Evolutionary conservation across 2,113 vertebrate genomes (phyloP).

Genomic region (Pachyramphus minor): DNA sequence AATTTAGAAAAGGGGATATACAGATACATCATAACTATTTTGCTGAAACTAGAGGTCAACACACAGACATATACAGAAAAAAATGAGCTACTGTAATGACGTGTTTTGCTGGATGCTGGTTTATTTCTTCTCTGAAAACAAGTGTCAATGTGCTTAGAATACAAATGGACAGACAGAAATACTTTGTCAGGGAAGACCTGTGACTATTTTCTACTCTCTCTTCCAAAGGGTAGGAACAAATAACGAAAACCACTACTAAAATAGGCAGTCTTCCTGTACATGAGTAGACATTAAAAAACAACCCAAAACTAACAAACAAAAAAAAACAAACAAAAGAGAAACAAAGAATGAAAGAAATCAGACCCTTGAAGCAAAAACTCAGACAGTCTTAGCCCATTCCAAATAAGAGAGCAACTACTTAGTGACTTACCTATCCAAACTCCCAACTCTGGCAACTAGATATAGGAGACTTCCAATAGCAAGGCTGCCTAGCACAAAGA

Average conservation of each 20-base stretch:
- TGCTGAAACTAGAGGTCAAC: conserved; percentile 55
- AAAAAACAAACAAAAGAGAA: background rate
- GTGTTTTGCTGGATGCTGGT: conserved; percentile 42
- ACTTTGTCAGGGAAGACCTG: background rate
- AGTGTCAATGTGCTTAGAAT: conserved; percentile 21
- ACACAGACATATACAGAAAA: conserved; percentile 15
- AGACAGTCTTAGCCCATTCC: background rate
- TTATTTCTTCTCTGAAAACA: conserved; percentile 57
- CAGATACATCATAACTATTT: conserved; percentile 49
- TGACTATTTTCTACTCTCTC: background rate
- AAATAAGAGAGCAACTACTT: background rate
- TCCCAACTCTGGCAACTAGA: conserved; percentile 94
- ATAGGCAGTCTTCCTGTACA: background rate
- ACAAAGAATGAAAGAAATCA: background rate
- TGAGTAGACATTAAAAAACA: background rate
- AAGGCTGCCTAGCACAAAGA: conserved; percentile 92
- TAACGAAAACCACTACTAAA: conserved; percentile 39
- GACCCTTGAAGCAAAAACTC: background rate
- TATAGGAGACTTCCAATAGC: conserved; percentile 92
- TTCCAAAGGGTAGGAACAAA: background rate
- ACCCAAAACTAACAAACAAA: background rate
- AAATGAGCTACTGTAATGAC: conserved; percentile 36
- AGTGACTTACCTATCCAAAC: conserved; percentile 90
- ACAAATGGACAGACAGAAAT: conserved; percentile 39
- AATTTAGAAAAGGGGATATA: conserved; percentile 53